Base-by-base conservation (phyloP, 2,113 vertebrate genomes). In the Anseranas semipalmata region DNA sequence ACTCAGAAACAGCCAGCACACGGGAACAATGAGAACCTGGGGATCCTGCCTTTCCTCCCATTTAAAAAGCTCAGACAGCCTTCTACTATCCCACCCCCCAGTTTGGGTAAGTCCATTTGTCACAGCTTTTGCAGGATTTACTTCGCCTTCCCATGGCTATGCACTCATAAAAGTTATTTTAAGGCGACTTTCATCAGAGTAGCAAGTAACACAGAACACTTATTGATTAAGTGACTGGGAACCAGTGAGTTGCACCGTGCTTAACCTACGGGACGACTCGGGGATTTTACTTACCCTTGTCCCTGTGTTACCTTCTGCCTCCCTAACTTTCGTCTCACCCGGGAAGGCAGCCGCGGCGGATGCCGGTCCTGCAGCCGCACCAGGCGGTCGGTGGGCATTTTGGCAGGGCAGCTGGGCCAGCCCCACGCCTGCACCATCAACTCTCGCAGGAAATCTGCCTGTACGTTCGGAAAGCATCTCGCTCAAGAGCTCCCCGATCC, bases 151-250 rank as follows among this genome's bases (percentile, higher is more conserved):
- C 81, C 78, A 71, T 59, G 75, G 89, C 74, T 87, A 8, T 3
- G 1, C 46, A 68, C 68, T 82, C 92, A 46, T 79, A 87, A 67
- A 95, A 95, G 81, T 94, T 96, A 94, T 94, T 95, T 91, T 94
- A 91, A 92, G 86, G 81, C 0, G 1, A 89, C 77, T 94, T 96
- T 71, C 70, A 93, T 87, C 68, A 86, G 58, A 81, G 80, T n/a
- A 92, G 75, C 60, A 81, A 87, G 89, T 71, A 89, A 72, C 48
- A 63, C 2, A 58, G 92, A 70, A 82, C 62, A 82, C 52, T 62
- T 92, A 94, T 93, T 81, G 70, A 95, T 92, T 84, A 93, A 93
- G 93, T 81, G 71, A 78, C 85, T 74, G 53, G 68, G 73, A 94
- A 90, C 39, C 68, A 78, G 43, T 25, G 66, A 87, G 55, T 55